Conservation (phyloP, 2,113 vertebrate species). For the Cyprinus carpio region DNA sequence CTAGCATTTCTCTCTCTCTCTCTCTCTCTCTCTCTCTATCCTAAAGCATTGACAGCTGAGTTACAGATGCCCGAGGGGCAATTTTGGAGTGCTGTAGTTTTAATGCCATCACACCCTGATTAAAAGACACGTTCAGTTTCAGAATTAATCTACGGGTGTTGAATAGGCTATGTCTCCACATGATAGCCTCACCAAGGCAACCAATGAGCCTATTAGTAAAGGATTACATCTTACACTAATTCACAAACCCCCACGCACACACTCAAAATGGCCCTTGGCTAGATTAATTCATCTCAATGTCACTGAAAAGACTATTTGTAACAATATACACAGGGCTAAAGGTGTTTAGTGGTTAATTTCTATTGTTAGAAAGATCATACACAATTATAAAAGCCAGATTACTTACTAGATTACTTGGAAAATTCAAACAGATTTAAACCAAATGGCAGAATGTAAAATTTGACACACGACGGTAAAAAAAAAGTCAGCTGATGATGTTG, state of each 20-base stretch:
- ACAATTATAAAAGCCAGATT: background rate
- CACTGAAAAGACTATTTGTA: constrained; percentile 63
- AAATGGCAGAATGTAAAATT: background rate
- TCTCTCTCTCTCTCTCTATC: background rate
- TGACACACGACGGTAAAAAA: background rate
- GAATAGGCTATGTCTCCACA: constrained; percentile 46
- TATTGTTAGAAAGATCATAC: background rate
- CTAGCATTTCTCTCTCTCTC: background rate
- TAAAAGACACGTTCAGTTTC: constrained; percentile 35
- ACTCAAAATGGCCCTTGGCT: constrained; percentile 62
- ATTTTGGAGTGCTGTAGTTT: background rate
- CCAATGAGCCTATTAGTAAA: constrained; percentile 74
- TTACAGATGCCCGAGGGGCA: background rate
- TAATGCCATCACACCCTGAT: constrained; percentile 20
- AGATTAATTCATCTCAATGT: constrained; percentile 75
- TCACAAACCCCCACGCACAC: constrained; percentile 64
- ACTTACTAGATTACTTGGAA: background rate
- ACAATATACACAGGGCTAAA: constrained; percentile 47
- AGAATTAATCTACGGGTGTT: constrained; percentile 53
- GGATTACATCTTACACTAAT: constrained; percentile 73
- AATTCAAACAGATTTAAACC: constrained; percentile 1
- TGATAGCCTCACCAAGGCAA: constrained; percentile 53
- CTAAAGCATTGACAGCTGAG: constrained; percentile 18
- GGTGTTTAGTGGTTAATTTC: constrained; percentile 60
- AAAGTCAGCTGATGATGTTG: background rate